Conservation (phyloP, 2,113 vertebrate species). For the Tetraodon nigroviridis region DNA sequence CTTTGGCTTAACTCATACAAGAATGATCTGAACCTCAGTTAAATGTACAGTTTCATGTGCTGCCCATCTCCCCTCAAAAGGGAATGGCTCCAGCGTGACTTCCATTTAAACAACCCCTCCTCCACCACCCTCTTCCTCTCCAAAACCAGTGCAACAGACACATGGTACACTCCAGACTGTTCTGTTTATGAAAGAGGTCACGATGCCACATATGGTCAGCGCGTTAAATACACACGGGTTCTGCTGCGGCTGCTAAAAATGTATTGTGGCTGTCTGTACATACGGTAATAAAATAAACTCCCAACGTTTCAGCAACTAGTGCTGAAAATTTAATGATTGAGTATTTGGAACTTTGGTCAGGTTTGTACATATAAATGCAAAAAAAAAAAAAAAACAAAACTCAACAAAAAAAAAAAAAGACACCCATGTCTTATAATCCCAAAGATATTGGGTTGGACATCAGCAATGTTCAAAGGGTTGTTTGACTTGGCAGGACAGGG, state of each 20-base stretch:
- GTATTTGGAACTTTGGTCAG: constrained; percentile 71
- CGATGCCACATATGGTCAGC: constrained; percentile 74
- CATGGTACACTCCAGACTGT: constrained; percentile 60
- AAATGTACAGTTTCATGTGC: constrained; percentile 60
- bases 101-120: constrained; percentile 52
- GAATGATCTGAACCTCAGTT: constrained; percentile 60
- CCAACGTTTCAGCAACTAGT: constrained; percentile 66
- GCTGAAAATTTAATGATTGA: constrained; percentile 75
- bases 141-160: constrained; percentile 57
- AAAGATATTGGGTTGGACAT: constrained; percentile 71
- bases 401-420: background rate
- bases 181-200: constrained; percentile 77
- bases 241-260: constrained; percentile 74
- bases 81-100: constrained; percentile 51
- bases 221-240: constrained; percentile 75
- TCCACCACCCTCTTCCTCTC: constrained; percentile 36
- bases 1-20: constrained; percentile 60
- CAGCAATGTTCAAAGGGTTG: constrained; percentile 66
- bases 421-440: constrained; percentile 58
- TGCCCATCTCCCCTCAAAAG: constrained; percentile 66
- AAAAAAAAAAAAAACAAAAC: constrained; percentile 29
- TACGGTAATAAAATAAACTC: constrained; percentile 79
- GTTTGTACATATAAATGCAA: constrained; percentile 64
- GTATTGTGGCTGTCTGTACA: constrained; percentile 77
- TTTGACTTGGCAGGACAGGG: constrained; percentile 71